Evolutionary conservation across 2,113 vertebrate genomes (phyloP).

Genomic region (Hippolais icterina): DNA sequence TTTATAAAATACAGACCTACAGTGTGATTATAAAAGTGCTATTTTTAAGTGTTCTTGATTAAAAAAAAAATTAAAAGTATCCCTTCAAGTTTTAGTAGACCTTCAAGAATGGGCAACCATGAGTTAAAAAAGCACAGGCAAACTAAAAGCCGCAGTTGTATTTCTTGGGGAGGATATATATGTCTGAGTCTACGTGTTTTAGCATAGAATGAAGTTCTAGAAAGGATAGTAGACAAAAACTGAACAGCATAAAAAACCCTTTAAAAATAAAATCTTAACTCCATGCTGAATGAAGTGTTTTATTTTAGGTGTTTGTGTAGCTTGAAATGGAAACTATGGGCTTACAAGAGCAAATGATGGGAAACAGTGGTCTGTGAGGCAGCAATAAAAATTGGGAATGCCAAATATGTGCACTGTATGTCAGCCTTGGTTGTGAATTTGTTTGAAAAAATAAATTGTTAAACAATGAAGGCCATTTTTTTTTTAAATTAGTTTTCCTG

Average conservation of each 20-base stretch:
- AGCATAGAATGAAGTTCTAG: background rate
- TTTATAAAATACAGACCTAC: background rate
- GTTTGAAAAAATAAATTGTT: constrained; percentile 51
- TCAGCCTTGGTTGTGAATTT: background rate
- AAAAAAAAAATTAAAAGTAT: background rate
- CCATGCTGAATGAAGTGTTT: background rate
- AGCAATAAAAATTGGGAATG: constrained; percentile 62
- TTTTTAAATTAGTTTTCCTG: constrained; percentile 34
- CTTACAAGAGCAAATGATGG: constrained; percentile 7
- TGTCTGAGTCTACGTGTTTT: background rate
- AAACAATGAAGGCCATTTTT: constrained; percentile 31
- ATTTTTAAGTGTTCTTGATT: background rate
- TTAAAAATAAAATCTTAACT: background rate
- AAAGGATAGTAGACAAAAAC: background rate
- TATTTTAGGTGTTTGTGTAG: background rate
- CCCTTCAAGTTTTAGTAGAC: background rate
- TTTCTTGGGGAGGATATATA: background rate
- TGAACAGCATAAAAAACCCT: background rate
- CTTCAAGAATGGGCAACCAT: background rate
- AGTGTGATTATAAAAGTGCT: background rate
- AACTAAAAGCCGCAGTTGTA: background rate
- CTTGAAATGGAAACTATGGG: background rate
- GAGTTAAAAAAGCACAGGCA: background rate
- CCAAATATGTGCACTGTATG: constrained; percentile 39
- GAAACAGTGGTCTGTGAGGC: constrained; percentile 26